phyloP scores from a whole-genome alignment of 2,888 invertebrate species.

The Cosmopolites sordidus region DNA sequence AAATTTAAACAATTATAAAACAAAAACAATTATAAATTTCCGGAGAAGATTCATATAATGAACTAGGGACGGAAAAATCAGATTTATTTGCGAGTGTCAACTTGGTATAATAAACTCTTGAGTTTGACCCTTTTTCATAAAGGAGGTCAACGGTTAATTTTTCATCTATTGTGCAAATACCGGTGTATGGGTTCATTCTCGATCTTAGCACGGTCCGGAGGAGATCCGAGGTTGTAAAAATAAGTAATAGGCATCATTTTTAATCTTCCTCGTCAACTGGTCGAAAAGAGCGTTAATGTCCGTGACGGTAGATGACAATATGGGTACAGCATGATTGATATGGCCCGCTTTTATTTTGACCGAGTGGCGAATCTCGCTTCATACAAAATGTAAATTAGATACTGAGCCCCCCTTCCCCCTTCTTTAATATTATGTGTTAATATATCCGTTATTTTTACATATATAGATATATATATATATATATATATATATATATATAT shows the following conservation, averaged over 20 bases:
- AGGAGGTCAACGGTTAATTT: conserved; percentile 42
- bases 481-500: too few relatives aligned
- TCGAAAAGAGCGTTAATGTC: conserved; percentile 35
- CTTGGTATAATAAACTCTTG: conserved; percentile 35
- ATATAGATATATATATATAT: too few relatives aligned
- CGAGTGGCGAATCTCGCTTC: conserved; percentile 9
- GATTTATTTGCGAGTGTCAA: conserved; percentile 33
- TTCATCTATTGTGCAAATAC: conserved; percentile 42
- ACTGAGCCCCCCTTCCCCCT: not conserved
- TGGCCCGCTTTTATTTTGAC: conserved; percentile 17
- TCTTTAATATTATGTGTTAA: not conserved
- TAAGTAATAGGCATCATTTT: conserved; percentile 43
- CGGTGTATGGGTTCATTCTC: conserved; percentile 30
- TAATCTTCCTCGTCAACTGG: conserved; percentile 37
- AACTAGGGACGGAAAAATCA: too few relatives aligned
- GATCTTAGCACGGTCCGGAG: conserved; percentile 34
- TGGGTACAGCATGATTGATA: conserved; percentile 31
- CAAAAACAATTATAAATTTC: too few relatives aligned
- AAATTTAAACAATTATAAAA: too few relatives aligned
- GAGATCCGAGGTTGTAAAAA: conserved; percentile 34
- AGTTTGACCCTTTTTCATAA: conserved; percentile 41
- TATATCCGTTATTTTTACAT: too few relatives aligned
- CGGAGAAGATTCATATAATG: too few relatives aligned
- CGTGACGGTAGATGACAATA: conserved; percentile 37
- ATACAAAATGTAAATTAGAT: not conserved